Evolutionary conservation across 2,888 invertebrate species (phyloP).

Genomic region (Drosophila neotestacea): DNA sequence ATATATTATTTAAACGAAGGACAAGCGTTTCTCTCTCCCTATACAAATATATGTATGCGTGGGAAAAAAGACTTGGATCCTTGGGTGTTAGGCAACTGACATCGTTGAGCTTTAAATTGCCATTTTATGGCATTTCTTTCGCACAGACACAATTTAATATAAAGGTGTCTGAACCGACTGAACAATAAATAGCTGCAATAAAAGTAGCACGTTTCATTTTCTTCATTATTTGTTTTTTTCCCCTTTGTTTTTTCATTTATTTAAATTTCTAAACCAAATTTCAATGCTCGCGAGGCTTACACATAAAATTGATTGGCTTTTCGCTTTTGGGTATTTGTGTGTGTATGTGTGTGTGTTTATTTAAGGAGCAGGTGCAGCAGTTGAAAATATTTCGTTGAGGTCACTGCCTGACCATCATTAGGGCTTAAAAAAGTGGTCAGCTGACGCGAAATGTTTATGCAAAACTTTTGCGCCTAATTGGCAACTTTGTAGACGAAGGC

Average conservation of each 20-base stretch:
- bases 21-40: conserved; percentile 34
- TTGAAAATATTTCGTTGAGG: conserved; percentile 38
- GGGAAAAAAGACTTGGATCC: conserved; percentile 61
- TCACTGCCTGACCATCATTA: conserved; percentile 44
- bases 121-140: conserved; percentile 71
- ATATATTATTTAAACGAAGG: conserved; percentile 77
- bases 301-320: conserved; percentile 79
- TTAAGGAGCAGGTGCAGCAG: conserved; percentile 24
- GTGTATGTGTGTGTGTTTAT: conserved; percentile 1
- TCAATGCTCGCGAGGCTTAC: conserved; percentile 48
- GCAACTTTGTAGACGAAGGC: conserved; percentile 70
- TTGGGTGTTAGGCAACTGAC: conserved; percentile 28
- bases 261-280: conserved; percentile 28
- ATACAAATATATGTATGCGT: conserved; percentile 53
- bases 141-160: conserved; percentile 74
- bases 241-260: conserved; percentile 20
- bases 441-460: conserved; percentile 45
- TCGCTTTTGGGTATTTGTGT: conserved; percentile 14
- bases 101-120: conserved; percentile 63
- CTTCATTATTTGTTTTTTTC: conserved; percentile 5
- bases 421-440: conserved; percentile 29
- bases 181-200: conserved; percentile 63
- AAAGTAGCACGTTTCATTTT: conserved; percentile 36
- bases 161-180: conserved; percentile 72
- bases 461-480: conserved; percentile 69